Conservation (phyloP, 2,888 invertebrate genomes). For the Tetragonisca angustula region DNA sequence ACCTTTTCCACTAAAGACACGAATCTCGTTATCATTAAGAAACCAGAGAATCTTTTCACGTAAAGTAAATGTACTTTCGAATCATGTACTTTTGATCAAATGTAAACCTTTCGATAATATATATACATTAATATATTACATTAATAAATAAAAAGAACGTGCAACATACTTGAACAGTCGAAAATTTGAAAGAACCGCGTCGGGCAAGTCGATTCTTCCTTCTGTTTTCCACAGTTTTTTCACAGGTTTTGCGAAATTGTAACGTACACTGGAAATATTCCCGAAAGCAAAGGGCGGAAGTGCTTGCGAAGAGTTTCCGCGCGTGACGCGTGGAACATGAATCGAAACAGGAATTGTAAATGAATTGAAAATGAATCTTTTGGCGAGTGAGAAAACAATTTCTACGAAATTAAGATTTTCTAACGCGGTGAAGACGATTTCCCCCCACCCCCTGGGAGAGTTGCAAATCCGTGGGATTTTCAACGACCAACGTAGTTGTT, state of each 20-base stretch:
- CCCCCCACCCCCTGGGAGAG: background rate
- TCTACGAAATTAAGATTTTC: background rate
- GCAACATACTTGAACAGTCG: background rate
- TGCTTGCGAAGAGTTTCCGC: background rate
- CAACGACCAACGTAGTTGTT: slow-evolving; percentile 24
- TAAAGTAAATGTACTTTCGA: too few species aligned
- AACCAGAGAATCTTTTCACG: too few species aligned
- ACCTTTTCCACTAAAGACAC: background rate
- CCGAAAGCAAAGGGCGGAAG: background rate
- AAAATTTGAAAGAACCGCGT: background rate
- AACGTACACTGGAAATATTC: background rate
- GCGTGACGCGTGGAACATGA: background rate
- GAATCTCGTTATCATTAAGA: background rate
- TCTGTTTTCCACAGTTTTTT: background rate
- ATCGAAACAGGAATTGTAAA: background rate
- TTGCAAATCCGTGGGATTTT: slow-evolving; percentile 18
- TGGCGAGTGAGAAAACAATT: background rate
- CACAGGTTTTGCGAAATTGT: background rate
- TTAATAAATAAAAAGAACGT: background rate
- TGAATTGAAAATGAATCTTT: slow-evolving; percentile 1
- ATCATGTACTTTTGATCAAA: too few species aligned
- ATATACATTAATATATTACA: background rate
- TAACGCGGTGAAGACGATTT: too few species aligned
- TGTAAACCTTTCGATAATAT: too few species aligned
- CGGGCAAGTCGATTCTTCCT: background rate